A percentile compares a stretch with the other conserved stretches of the same genome.
Conservation (phyloP, 2,113 vertebrate species). For the Pipra filicauda region DNA sequence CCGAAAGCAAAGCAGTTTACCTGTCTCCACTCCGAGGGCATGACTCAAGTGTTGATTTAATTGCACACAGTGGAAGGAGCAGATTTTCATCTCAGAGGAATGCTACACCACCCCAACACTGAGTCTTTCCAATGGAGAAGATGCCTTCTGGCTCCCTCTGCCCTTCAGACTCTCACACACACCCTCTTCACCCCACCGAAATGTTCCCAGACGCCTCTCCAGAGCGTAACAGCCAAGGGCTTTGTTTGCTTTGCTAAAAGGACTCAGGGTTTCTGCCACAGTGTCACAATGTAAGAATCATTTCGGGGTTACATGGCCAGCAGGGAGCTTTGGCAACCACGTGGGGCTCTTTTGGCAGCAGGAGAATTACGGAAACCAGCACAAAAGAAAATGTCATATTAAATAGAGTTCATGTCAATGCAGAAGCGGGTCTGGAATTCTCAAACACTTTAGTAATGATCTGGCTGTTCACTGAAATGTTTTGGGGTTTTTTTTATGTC, state of each 20-base stretch:
- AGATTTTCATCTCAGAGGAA: conserved; percentile 53
- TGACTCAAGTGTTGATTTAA: conserved; percentile 32
- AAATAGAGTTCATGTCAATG: background rate
- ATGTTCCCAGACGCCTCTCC: background rate
- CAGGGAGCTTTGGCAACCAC: background rate
- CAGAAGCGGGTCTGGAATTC: background rate
- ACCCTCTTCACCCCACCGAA: background rate
- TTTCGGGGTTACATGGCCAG: background rate
- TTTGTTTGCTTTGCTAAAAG: background rate
- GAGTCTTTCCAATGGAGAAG: background rate
- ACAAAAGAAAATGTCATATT: conserved; percentile 36
- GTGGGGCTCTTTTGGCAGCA: background rate
- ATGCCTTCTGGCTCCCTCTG: conserved; percentile 30
- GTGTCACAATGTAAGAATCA: background rate
- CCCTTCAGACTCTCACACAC: conserved; percentile 15
- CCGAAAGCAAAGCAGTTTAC: background rate
- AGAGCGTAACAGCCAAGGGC: conserved; percentile 3
- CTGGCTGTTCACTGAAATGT: background rate
- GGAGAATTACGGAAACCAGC: background rate
- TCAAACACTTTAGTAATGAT: background rate
- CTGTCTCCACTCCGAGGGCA: background rate
- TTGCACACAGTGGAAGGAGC: background rate
- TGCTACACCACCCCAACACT: background rate
- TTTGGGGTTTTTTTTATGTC: background rate
- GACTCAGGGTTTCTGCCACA: background rate